Conservation (phyloP, 2,797 vertebrate genomes). For the Buphagus erythrorhynchus region DNA sequence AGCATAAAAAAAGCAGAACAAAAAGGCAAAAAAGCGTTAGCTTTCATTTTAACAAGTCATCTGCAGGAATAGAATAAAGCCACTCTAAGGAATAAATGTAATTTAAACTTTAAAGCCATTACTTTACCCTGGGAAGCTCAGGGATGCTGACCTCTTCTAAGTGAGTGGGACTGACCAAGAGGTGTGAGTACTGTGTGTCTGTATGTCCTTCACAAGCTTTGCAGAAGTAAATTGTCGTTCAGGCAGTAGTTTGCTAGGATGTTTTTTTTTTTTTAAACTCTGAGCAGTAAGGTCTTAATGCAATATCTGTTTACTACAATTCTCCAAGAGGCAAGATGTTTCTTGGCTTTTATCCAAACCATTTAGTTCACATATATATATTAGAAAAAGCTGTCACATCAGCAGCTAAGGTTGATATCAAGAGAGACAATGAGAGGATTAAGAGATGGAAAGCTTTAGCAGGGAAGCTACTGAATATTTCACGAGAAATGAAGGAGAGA, state of each 20-base stretch:
- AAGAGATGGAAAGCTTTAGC: constrained; percentile 34
- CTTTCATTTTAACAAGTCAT: not conserved
- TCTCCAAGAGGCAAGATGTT: constrained; percentile 6
- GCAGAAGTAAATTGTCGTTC: not conserved
- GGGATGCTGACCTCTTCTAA: not conserved
- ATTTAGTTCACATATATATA: constrained; percentile 49
- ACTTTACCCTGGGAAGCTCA: not conserved
- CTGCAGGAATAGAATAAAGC: not conserved
- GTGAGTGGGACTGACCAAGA: not conserved
- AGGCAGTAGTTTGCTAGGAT: not conserved
- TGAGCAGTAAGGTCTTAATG: constrained; percentile 10
- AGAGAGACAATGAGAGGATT: constrained; percentile 55
- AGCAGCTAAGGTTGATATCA: constrained; percentile 52
- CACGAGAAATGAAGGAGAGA: not conserved
- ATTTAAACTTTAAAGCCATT: not conserved
- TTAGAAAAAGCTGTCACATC: constrained; percentile 55
- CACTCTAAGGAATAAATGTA: not conserved
- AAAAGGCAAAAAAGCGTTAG: not conserved
- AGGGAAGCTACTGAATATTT: constrained; percentile 53
- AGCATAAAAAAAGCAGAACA: not conserved
- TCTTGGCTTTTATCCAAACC: constrained; percentile 52
- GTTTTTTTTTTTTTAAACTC: too few species aligned
- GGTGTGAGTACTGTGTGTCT: not conserved
- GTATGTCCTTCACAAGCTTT: not conserved
- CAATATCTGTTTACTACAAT: constrained; percentile 46